A percentile compares a stretch with the other conserved stretches of the same genome.
Conservation (phyloP, 1,140 invertebrate genomes). For the Drosophila grimshawi region DNA sequence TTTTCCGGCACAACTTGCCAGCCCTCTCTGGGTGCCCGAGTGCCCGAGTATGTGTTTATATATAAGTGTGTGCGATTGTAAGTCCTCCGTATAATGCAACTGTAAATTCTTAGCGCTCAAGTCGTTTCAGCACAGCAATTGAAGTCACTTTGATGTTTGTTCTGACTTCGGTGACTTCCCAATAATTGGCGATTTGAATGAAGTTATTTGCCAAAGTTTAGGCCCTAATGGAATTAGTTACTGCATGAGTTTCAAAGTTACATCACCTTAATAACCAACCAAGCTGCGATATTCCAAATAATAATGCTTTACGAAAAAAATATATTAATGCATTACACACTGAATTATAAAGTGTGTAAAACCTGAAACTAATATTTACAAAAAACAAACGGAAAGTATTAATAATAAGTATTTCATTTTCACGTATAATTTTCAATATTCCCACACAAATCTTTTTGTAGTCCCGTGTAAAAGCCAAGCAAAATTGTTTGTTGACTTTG, state of each 20-base stretch:
- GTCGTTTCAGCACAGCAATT: slow-evolving; percentile 61
- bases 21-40: slow-evolving; percentile 13
- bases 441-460: too few relatives aligned
- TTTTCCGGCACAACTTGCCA: slow-evolving; percentile 69
- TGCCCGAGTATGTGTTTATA: slow-evolving; percentile 33
- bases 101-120: slow-evolving; percentile 59
- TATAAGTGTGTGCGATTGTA: slow-evolving; percentile 1
- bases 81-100: slow-evolving; percentile 53
- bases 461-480: too few relatives aligned
- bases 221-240: slow-evolving; percentile 16
- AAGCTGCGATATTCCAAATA: neutral
- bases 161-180: slow-evolving; percentile 54
- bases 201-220: slow-evolving; percentile 34
- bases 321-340: too few relatives aligned
- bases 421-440: too few relatives aligned
- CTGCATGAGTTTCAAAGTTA: neutral
- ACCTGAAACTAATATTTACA: too few relatives aligned
- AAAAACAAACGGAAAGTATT: too few relatives aligned
- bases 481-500: neutral
- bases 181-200: slow-evolving; percentile 58
- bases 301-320: neutral
- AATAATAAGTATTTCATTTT: too few relatives aligned
- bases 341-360: too few relatives aligned
- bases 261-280: neutral
- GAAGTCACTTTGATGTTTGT: slow-evolving; percentile 72